A percentile compares a stretch with the other conserved stretches of the same genome.
Conservation (phyloP, 2,113 vertebrate species). For the Noctilio leporinus region DNA sequence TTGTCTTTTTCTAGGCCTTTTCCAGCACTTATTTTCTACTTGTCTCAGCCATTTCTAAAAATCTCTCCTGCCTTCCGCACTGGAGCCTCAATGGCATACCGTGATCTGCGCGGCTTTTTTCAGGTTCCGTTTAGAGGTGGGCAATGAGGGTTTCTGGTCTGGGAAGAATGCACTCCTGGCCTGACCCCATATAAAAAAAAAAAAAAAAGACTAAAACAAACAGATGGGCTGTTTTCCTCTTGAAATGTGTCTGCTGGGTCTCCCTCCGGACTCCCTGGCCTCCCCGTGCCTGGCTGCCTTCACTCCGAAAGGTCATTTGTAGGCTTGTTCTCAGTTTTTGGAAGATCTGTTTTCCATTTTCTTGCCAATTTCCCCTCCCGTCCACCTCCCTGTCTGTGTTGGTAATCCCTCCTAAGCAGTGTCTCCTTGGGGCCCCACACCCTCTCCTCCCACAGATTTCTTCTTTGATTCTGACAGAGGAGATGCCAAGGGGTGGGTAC, state of each 20-base stretch:
- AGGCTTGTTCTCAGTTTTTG: neutral
- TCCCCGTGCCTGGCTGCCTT: neutral
- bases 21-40: neutral
- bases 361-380: neutral
- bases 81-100: accelerated
- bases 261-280: neutral
- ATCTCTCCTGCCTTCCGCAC: too few relatives aligned
- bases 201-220: neutral
- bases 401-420: constrained; percentile 55
- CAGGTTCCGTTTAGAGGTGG: neutral
- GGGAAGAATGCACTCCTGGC: neutral
- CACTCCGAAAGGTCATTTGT: constrained; percentile 16
- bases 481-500: constrained; percentile 71
- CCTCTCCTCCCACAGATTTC: constrained; percentile 27
- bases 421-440: neutral
- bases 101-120: neutral
- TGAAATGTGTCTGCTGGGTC: neutral
- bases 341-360: neutral
- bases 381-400: neutral
- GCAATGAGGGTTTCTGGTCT: neutral
- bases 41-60: neutral
- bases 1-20: neutral
- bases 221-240: neutral
- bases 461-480: constrained; percentile 62
- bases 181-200: neutral